phyloP scores from a whole-genome alignment of 92 coral and sea anemone species.

The Heteractis magnifica region DNA sequence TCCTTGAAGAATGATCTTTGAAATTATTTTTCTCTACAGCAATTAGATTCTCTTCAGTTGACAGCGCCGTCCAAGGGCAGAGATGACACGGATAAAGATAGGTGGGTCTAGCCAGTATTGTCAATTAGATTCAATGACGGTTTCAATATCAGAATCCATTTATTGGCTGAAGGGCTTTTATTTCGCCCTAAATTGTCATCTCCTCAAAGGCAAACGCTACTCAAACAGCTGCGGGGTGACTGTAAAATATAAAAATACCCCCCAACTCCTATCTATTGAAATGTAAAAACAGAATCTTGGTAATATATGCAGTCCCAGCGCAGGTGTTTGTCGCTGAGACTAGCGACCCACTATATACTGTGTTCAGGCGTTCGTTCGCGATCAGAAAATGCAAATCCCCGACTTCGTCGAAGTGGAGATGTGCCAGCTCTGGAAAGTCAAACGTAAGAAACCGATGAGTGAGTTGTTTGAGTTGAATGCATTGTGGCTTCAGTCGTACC shows the following conservation, averaged over 20 bases:
- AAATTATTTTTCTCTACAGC: constrained; percentile 41
- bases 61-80: constrained; percentile 71
- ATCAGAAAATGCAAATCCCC: constrained; percentile 42
- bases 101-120: constrained; percentile 39
- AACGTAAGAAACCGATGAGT: constrained; percentile 29
- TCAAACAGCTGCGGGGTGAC: constrained; percentile 21
- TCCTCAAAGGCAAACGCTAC: constrained; percentile 5
- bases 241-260: neutral
- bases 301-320: constrained; percentile 36
- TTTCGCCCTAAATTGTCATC: constrained; percentile 2
- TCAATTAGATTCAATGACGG: neutral
- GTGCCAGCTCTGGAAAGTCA: constrained; percentile 45
- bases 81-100: constrained; percentile 81
- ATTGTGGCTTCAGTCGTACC: neutral
- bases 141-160: neutral
- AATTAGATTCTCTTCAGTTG: constrained; percentile 81
- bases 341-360: constrained; percentile 6
- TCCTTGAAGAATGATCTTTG: neutral
- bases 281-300: constrained; percentile 1
- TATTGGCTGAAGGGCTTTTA: neutral
- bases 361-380: neutral
- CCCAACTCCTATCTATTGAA: constrained; percentile 19
- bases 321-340: constrained; percentile 18
- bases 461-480: neutral
- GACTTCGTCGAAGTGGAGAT: constrained; percentile 40